Percentiles rank a stretch among this genome's conserved stretches.
Conservation (phyloP, 2,888 invertebrate genomes). For the Lapara coniferarum region DNA sequence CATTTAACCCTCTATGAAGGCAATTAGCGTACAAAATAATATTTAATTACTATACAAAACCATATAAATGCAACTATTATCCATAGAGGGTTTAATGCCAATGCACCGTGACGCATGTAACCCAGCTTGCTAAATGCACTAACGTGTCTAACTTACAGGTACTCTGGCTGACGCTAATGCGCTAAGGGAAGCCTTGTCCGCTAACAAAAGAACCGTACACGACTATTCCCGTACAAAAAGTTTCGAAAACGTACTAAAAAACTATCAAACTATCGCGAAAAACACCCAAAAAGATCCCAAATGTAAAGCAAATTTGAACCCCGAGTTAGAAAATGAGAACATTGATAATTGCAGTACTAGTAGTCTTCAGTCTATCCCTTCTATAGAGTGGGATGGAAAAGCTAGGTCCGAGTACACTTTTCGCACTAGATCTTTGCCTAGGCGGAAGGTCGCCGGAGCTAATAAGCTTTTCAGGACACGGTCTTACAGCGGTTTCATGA, state of each 20-base stretch:
- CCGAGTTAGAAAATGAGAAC: conserved; percentile 42
- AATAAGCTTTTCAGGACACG: conserved; percentile 63
- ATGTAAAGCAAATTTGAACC: conserved; percentile 65
- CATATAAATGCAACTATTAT: background rate
- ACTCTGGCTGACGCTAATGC: conserved; percentile 36
- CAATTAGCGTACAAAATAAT: no score
- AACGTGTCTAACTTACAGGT: conserved; percentile 34
- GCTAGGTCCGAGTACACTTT: conserved; percentile 56
- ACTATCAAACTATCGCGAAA: conserved; percentile 48
- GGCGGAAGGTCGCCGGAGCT: conserved; percentile 39
- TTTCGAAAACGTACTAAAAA: conserved; percentile 59
- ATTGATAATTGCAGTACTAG: conserved; percentile 50
- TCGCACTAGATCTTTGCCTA: conserved; percentile 62
- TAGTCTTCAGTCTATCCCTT: conserved; percentile 68
- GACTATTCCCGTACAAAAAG: conserved; percentile 63
- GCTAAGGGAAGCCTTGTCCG: conserved; percentile 45
- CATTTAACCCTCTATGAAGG: conserved; percentile 28
- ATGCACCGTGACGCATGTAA: conserved; percentile 29
- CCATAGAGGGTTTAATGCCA: background rate
- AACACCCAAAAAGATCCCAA: conserved; percentile 49
- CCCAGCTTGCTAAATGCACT: conserved; percentile 42
- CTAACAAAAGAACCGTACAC: conserved; percentile 59
- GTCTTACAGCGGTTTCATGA: conserved; percentile 73
- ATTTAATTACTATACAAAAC: no score
- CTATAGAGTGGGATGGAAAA: conserved; percentile 69